Conservation (phyloP, 2,113 vertebrate genomes). For the Hoplias malabaricus region DNA sequence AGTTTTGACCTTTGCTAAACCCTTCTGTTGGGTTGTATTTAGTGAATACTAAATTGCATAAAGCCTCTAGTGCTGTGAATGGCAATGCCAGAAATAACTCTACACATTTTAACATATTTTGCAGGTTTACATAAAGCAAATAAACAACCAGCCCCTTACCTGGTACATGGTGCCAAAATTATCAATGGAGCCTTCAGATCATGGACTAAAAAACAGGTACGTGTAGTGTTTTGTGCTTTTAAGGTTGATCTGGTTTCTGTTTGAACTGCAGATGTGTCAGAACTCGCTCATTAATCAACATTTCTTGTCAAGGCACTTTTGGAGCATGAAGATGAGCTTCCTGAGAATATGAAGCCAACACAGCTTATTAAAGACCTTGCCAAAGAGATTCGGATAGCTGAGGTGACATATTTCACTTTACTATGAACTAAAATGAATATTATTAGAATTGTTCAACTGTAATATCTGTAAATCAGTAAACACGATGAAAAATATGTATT, state of each 20-base stretch:
- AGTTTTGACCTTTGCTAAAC: too few species aligned
- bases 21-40: not conserved
- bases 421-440: not conserved
- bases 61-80: not conserved
- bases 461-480: not conserved
- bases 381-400: constrained; percentile 96
- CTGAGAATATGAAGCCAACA: constrained; percentile 96
- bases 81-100: not conserved
- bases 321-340: constrained; percentile 96
- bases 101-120: constrained; percentile 3
- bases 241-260: not conserved
- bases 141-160: constrained; percentile 87
- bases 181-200: constrained; percentile 97
- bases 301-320: constrained; percentile 81
- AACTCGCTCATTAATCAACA: not conserved
- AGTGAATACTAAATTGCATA: not conserved
- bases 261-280: not conserved
- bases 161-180: constrained; percentile 97
- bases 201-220: constrained; percentile 98
- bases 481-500: not conserved
- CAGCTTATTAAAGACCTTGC: constrained; percentile 99
- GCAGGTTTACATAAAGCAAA: constrained; percentile 95
- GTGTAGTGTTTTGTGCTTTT: not conserved
- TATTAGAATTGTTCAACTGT: not conserved
- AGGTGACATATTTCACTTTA: constrained; percentile 73